Evolutionary conservation across 2,113 vertebrate species (phyloP), one percentile per base, ranked within the genome.

Genomic region (Cryptomyrus ogoouensis): DNA sequence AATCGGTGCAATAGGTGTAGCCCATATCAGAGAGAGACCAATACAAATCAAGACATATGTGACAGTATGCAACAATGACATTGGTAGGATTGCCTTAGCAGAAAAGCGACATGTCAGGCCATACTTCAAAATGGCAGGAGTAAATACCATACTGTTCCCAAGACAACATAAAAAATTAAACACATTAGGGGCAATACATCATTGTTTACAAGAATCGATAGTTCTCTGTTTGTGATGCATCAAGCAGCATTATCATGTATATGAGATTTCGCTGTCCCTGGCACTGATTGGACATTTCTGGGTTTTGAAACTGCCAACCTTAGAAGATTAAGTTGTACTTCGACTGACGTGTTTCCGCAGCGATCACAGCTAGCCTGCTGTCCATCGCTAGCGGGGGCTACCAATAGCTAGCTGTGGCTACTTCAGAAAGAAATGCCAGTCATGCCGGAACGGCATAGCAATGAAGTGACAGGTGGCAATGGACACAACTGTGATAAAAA

Each of bases 91-190:
- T 77, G 35, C 70, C 27, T 77, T 77, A 35, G 15, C 74, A 80
- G 74, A 19, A 80, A 80, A 42, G 31, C 15, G 39, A 80, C n/a
- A 70, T 39, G 35, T 80, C 31, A 39, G 74, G 31, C 35, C 74
- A 80, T 80, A 21, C 74, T 80, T 80, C 74, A 80, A 19, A 80
- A 80, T 42, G 74, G 74, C 74, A 39, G 35, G 74, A 80, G 74
- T 80, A 42, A 80, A 80, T 42, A 42, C 74, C 74, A 42, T 13
- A 70, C 9, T 70, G 62, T 70, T 31, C 62, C 27, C 27, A 70
- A 70, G 62, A 70, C 62, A 70, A 31, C 62, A 31, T 70, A 70
- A 70, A 77, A 77, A 35, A 77, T 80, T 80, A 80, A 80, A 80
- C 74, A 19, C 74, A 42, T 80, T 80, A 3, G 74, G 13, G 74